Conservation (phyloP, 2,797 vertebrate species). For the Adelosebastes latens region DNA sequence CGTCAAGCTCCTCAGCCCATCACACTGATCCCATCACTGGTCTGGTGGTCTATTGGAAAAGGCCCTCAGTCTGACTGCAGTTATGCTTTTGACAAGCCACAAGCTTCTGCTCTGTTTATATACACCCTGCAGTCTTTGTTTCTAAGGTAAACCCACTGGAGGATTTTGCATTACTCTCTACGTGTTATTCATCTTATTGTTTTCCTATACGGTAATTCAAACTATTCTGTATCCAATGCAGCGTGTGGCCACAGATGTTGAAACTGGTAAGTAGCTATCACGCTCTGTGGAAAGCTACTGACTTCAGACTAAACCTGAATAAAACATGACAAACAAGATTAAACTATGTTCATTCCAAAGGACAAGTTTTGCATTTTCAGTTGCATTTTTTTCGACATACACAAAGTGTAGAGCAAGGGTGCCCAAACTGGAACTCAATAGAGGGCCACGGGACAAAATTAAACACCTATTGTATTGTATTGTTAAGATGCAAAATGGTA, state of each 20-base stretch:
- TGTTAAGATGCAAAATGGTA: no score
- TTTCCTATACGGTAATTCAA: conserved; percentile 12
- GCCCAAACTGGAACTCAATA: no score
- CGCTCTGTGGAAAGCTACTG: conserved; percentile 2
- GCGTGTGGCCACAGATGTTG: neutral
- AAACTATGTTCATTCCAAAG: conserved; percentile 10
- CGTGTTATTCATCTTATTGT: conserved; percentile 26
- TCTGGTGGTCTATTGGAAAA: neutral
- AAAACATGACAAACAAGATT: conserved; percentile 28
- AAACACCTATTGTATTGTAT: no score
- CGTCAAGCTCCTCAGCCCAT: neutral
- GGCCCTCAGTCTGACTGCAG: neutral
- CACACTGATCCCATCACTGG: neutral
- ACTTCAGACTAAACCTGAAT: conserved; percentile 29
- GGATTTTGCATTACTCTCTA: neutral
- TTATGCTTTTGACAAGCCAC: neutral
- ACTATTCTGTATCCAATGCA: neutral
- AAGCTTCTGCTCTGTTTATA: conserved; percentile 7
- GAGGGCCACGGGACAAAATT: no score
- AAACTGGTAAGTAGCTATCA: neutral
- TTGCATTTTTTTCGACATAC: neutral
- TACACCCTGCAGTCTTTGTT: neutral
- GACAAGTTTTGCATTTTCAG: neutral
- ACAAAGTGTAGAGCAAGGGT: neutral
- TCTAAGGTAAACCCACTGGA: neutral